A percentile compares a stretch with the other conserved stretches of the same genome.
phyloP scores from a whole-genome alignment of 2,113 vertebrate genomes.

The Tyrannus savana region DNA sequence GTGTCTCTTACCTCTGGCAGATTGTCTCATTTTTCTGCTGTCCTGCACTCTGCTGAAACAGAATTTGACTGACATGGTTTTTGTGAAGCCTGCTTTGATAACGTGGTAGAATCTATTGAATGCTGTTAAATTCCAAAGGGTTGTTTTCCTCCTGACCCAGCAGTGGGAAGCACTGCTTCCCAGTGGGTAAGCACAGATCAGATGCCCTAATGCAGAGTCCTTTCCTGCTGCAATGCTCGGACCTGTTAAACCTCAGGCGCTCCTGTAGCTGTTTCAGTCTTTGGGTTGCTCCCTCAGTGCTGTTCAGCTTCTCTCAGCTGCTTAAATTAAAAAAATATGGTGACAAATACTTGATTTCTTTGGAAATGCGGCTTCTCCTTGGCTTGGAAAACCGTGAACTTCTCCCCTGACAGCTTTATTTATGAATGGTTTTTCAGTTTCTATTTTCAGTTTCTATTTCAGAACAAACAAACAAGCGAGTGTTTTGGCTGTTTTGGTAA shows the following conservation, averaged over 20 bases:
- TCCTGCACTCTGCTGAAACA: background rate
- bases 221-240: background rate
- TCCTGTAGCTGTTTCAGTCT: background rate
- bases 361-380: background rate
- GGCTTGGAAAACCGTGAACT: background rate
- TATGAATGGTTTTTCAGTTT: background rate
- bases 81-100: background rate
- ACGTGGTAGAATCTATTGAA: background rate
- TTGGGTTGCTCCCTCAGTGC: background rate
- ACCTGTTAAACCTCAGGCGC: background rate
- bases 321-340: background rate
- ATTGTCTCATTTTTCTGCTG: background rate
- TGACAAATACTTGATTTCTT: background rate
- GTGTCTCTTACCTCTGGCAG: background rate
- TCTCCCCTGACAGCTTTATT: background rate
- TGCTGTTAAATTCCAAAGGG: background rate
- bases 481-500: background rate
- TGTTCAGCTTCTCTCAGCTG: background rate
- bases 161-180: background rate
- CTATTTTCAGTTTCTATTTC: background rate
- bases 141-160: background rate
- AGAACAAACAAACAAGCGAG: background rate
- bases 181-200: background rate
- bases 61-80: background rate
- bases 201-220: background rate